Conservation (phyloP, 2,113 vertebrate genomes). For the Cephalopterus ornatus region DNA sequence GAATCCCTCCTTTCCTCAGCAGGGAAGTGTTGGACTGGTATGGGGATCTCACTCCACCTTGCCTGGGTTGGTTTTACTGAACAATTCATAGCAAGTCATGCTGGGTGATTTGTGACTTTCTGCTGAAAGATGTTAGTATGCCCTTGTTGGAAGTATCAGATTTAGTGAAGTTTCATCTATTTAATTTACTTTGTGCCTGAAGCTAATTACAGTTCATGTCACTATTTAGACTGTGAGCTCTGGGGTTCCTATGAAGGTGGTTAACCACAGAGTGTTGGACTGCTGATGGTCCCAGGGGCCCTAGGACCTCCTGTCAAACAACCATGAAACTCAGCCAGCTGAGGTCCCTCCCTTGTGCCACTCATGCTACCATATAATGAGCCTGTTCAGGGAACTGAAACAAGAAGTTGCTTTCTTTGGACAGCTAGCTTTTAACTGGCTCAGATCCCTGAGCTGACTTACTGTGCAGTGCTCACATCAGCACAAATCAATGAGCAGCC, state of each 20-base stretch:
- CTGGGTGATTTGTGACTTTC: background rate
- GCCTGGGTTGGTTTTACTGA: background rate
- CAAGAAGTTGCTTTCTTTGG: constrained; percentile 48
- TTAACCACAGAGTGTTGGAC: background rate
- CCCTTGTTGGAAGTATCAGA: background rate
- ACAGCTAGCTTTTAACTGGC: background rate
- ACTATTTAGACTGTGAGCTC: background rate
- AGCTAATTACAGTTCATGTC: background rate
- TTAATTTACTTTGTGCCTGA: background rate
- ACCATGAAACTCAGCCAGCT: background rate
- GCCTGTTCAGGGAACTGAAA: background rate
- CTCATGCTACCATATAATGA: background rate
- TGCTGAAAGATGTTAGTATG: constrained; percentile 7
- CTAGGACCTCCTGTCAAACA: background rate
- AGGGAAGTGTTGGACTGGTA: background rate
- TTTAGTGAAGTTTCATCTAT: background rate
- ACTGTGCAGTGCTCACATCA: background rate
- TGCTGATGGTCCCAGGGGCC: background rate
- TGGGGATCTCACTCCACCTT: background rate
- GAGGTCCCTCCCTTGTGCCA: background rate
- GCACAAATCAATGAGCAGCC: background rate
- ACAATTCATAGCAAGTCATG: fast-evolving
- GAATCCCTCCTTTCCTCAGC: background rate
- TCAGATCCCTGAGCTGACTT: background rate
- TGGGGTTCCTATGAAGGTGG: background rate